Conservation (phyloP, 64 coral and sea anemone genomes). For the Montipora sp. region DNA sequence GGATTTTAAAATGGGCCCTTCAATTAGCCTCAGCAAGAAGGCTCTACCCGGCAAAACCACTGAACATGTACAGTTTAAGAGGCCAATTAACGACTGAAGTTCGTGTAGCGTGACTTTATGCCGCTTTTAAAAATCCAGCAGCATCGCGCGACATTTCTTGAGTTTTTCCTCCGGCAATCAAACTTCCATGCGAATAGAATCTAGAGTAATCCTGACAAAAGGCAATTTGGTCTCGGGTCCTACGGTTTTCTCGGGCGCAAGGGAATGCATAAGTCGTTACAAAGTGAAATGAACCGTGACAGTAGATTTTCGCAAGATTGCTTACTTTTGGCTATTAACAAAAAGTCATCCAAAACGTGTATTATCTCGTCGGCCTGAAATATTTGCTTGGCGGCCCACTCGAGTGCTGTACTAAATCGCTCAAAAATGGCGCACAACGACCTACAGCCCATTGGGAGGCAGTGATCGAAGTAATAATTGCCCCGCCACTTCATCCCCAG, state of each 20-base stretch:
- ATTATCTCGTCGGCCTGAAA: not conserved
- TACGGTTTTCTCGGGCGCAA: conserved; percentile 5
- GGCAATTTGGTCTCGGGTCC: conserved; percentile 4
- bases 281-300: conserved; percentile 1
- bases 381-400: too few species aligned
- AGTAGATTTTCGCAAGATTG: conserved; percentile 5
- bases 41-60: conserved; percentile 30
- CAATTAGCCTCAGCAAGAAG: conserved; percentile 40
- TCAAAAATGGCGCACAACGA: conserved; percentile 17
- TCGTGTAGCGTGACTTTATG: not conserved
- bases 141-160: conserved; percentile 3
- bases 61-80: conserved; percentile 60
- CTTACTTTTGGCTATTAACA: conserved; percentile 21
- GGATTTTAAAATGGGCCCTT: not conserved
- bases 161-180: conserved; percentile 27
- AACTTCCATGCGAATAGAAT: conserved; percentile 16
- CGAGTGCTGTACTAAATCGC: not conserved
- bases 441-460: conserved; percentile 43
- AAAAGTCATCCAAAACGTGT: conserved; percentile 26
- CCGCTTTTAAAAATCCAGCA: conserved; percentile 6
- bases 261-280: not conserved
- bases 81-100: not conserved
- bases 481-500: conserved; percentile 11
- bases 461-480: conserved; percentile 37
- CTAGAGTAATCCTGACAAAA: conserved; percentile 16